Conservation (phyloP, 2,888 invertebrate genomes). For the Polydesmus complanatus region DNA sequence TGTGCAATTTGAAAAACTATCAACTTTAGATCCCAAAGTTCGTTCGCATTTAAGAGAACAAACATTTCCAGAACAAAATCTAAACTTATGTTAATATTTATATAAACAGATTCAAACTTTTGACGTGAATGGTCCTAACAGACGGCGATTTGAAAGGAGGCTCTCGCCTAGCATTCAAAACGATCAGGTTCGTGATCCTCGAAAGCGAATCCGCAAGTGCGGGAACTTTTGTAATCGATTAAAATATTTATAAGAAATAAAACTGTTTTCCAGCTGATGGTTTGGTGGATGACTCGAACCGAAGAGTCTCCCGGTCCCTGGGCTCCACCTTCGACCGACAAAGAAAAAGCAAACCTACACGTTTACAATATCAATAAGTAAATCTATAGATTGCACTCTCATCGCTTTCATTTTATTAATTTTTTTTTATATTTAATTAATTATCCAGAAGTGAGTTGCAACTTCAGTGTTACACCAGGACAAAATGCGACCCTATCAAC, state of each 20-base stretch:
- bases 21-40: conserved; percentile 36
- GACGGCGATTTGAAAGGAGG: conserved; percentile 41
- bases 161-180: conserved; percentile 39
- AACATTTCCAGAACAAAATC: conserved; percentile 46
- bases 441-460: conserved; percentile 37
- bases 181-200: too few relatives aligned
- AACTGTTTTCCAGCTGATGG: conserved; percentile 40
- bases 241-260: neutral
- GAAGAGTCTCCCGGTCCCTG: conserved; percentile 88
- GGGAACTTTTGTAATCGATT: conserved; percentile 21
- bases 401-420: neutral
- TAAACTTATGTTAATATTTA: conserved; percentile 25
- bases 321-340: conserved; percentile 69
- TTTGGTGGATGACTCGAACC: conserved; percentile 72
- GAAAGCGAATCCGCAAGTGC: too few relatives aligned
- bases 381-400: neutral
- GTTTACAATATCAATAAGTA: conserved; percentile 63
- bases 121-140: conserved; percentile 42
- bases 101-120: conserved; percentile 23
- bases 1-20: conserved; percentile 27
- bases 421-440: neutral
- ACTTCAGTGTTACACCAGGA: conserved; percentile 62
- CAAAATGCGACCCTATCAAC: conserved; percentile 75
- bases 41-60: conserved; percentile 50
- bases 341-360: conserved; percentile 77